Conservation (phyloP, 2,113 vertebrate genomes). For the Myiopsitta monachus region DNA sequence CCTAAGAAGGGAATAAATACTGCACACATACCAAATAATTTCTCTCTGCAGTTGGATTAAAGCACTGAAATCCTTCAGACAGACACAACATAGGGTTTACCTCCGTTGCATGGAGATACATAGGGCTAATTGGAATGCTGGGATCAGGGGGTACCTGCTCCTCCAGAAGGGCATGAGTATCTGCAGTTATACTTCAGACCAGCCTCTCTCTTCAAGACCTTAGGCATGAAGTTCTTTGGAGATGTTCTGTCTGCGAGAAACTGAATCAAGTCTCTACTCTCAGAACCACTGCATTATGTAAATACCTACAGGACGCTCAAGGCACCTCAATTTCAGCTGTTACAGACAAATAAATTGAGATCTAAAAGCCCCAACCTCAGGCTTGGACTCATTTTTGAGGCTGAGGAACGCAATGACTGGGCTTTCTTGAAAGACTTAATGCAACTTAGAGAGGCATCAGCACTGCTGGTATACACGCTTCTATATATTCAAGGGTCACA, state of each 20-base stretch:
- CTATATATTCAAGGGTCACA: background rate
- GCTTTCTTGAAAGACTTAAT: background rate
- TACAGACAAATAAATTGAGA: background rate
- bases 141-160: background rate
- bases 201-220: background rate
- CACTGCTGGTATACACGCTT: background rate
- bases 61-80: background rate
- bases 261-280: background rate
- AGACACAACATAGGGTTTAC: rapidly evolving
- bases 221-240: background rate
- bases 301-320: background rate
- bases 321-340: background rate
- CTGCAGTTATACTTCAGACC: background rate
- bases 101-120: background rate
- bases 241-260: background rate
- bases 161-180: background rate
- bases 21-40: background rate
- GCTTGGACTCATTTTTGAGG: background rate
- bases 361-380: background rate
- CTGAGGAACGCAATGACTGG: background rate
- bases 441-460: background rate
- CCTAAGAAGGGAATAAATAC: background rate
- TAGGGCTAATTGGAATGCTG: background rate
- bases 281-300: background rate
- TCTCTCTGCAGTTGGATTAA: background rate